A percentile compares a stretch with the other conserved stretches of the same genome.
phyloP scores from a whole-genome alignment of 1,140 invertebrate genomes.

The Ptiloglossa arizonensis region DNA sequence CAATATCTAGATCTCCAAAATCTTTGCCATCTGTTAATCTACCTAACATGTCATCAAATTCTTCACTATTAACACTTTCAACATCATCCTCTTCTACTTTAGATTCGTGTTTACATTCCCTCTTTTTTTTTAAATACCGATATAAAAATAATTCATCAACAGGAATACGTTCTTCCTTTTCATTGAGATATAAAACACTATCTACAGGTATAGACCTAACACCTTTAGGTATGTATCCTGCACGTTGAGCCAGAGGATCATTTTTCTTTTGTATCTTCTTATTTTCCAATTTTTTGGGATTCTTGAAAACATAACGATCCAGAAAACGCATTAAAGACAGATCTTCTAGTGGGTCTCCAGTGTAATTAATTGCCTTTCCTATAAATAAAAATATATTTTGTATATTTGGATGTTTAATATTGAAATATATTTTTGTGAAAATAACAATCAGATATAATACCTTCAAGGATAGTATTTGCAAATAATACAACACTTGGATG shows the following conservation, averaged over 20 bases:
- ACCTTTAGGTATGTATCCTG: slow-evolving; percentile 85
- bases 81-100: slow-evolving; percentile 82
- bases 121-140: slow-evolving; percentile 81
- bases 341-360: slow-evolving; percentile 96
- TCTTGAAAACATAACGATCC: slow-evolving; percentile 97
- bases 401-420: neutral
- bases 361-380: slow-evolving; percentile 90
- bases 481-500: slow-evolving; percentile 96
- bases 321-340: slow-evolving; percentile 94
- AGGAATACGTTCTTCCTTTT: slow-evolving; percentile 87
- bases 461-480: slow-evolving; percentile 90
- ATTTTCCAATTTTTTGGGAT: slow-evolving; percentile 90
- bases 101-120: slow-evolving; percentile 59
- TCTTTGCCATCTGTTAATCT: slow-evolving; percentile 83
- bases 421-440: neutral
- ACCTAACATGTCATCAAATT: slow-evolving; percentile 93
- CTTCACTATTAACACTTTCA: slow-evolving; percentile 93
- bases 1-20: slow-evolving; percentile 84
- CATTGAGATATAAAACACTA: slow-evolving; percentile 87
- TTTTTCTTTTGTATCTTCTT: slow-evolving; percentile 70
- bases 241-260: slow-evolving; percentile 77
- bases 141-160: slow-evolving; percentile 92
- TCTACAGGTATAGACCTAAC: slow-evolving; percentile 85
- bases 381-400: slow-evolving; percentile 51
- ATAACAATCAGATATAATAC: slow-evolving; percentile 75